Conservation (phyloP, 37 sponge, comb jelly and placozoan species). For the Corticium candelabrum region DNA sequence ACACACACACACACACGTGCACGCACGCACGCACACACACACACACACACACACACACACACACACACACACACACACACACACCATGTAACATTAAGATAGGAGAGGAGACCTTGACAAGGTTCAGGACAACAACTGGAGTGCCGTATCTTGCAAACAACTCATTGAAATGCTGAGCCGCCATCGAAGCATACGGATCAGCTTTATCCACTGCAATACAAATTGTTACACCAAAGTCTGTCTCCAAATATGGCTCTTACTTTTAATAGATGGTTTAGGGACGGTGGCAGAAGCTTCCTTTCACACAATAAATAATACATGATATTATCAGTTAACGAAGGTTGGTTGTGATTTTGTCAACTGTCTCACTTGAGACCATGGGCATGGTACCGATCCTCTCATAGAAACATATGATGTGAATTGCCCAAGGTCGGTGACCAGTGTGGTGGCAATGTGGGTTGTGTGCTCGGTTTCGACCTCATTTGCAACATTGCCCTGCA, state of each 20-base stretch:
- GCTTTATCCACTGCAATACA: slow-evolving; percentile 56
- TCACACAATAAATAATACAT: not conserved
- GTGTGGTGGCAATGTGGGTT: slow-evolving; percentile 71
- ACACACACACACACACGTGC: too few relatives aligned
- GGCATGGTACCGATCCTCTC: slow-evolving; percentile 86
- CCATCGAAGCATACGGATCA: slow-evolving; percentile 70
- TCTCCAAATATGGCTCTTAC: slow-evolving; percentile 5
- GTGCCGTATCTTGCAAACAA: slow-evolving; percentile 78
- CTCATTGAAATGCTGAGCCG: slow-evolving; percentile 67
- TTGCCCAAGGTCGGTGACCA: slow-evolving; percentile 58
- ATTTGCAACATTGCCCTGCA: slow-evolving; percentile 87
- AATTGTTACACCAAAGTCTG: slow-evolving; percentile 1
- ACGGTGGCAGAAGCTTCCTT: slow-evolving; percentile 20
- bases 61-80: too few relatives aligned
- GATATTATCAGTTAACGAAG: not conserved
- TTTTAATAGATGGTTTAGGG: slow-evolving; percentile 48
- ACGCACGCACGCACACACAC: too few relatives aligned
- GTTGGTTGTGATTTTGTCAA: not conserved
- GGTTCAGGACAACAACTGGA: slow-evolving; percentile 80
- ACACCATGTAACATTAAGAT: not conserved
- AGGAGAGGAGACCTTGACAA: slow-evolving; percentile 64
- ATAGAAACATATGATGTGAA: slow-evolving; percentile 86
- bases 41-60: not conserved
- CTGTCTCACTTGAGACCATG: slow-evolving; percentile 80
- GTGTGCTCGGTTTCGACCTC: slow-evolving; percentile 96